phyloP scores from a whole-genome alignment of 1,140 invertebrate species.

The Polyergus mexicanus region DNA sequence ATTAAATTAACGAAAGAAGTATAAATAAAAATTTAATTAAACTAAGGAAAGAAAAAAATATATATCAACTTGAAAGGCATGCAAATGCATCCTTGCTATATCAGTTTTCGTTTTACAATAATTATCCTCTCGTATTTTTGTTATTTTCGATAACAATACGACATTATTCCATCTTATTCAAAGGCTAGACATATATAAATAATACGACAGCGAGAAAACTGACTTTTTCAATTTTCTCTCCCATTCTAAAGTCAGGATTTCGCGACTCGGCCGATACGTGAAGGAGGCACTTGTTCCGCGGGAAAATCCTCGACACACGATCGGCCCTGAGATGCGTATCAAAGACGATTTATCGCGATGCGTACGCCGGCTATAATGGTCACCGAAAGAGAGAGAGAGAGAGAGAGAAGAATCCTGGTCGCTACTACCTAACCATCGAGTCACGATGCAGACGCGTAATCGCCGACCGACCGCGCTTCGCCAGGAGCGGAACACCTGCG shows the following conservation, averaged over 20 bases:
- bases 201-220: not conserved
- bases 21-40: not conserved
- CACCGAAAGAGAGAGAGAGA: slow-evolving; percentile 16
- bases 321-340: slow-evolving; percentile 59
- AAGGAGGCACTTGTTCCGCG: not conserved
- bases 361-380: slow-evolving; percentile 40
- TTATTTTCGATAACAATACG: not conserved
- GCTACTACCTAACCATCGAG: slow-evolving; percentile 2
- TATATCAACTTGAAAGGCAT: not conserved
- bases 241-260: not conserved
- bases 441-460: slow-evolving; percentile 20
- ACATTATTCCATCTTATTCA: not conserved
- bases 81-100: not conserved
- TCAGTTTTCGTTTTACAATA: not conserved
- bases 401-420: not conserved
- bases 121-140: not conserved
- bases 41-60: not conserved
- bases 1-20: not conserved
- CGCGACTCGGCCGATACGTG: not conserved
- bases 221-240: slow-evolving; percentile 3
- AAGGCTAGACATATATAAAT: not conserved
- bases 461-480: slow-evolving; percentile 23
- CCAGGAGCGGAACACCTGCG: slow-evolving; percentile 68
- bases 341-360: slow-evolving; percentile 67
- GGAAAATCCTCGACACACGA: slow-evolving; percentile 53